Evolutionary conservation across 2,113 vertebrate species (phyloP), one percentile per base, ranked within the genome.

Genomic region (Spheniscus mendiculus): DNA sequence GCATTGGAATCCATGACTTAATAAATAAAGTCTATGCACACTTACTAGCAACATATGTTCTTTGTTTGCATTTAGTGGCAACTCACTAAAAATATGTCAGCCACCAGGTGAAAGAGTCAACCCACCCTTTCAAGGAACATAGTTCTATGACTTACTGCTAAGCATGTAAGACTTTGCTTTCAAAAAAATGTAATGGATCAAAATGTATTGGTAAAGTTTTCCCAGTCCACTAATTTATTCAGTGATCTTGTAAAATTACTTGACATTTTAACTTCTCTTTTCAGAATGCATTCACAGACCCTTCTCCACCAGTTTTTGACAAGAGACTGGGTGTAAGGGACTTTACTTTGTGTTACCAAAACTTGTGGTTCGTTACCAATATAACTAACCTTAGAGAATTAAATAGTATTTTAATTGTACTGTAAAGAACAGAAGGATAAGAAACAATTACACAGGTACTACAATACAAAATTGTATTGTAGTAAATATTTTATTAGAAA

Each of bases 41-140:
- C 6, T 44, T 88, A 14, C 22, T 40, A 36, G 13, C 4, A 50
- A 73, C 3, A 0, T 34, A 6, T 5, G 3, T 56, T 55, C 6
- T 45, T 50, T 49, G 1, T 25, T 69, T 77, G 17, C 6, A 18
- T 79, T 62, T 65, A 73, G 12, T 40, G 23, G 12, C 34, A 36
- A 32, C 29, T 69, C 12, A 14, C 15, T 55, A 21, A 59, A 44
- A 45, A 25, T 0, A 0, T 42, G 14, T 45, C 29, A 71, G 20
- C 10, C 36, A 56, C 3, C 11, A 38, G 5, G 4, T n/a, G 17
- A 65, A 72, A 72, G 13, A 49, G 5, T 40, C 30, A 69, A 78
- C 11, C 5, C 3, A 26, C 3, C 11, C 19, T 36, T 83, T 49
- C 30, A 90, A 59, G 12, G 8, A 79, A 29, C 2, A 15, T 5